Conservation (phyloP, 1,140 invertebrate species). For the Gryllus bimaculatus region DNA sequence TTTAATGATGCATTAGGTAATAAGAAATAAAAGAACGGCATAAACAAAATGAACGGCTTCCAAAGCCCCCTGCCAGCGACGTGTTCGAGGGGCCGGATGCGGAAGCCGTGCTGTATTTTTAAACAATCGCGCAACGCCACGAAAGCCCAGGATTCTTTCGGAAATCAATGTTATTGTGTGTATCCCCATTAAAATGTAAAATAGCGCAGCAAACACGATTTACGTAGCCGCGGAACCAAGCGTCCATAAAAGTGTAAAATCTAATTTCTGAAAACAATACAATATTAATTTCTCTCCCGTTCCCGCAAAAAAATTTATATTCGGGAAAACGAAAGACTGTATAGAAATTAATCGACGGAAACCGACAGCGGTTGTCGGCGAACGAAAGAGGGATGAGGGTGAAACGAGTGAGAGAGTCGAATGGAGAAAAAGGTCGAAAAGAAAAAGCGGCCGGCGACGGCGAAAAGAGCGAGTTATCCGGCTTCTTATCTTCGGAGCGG, state of each 20-base stretch:
- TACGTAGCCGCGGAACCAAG: background rate
- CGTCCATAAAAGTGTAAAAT: background rate
- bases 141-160: background rate
- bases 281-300: background rate
- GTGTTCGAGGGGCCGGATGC: background rate
- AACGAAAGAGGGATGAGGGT: too few species aligned
- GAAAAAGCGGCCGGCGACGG: background rate
- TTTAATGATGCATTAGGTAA: background rate
- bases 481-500: too few species aligned
- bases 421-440: background rate
- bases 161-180: background rate
- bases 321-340: background rate
- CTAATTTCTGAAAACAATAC: constrained; percentile 1
- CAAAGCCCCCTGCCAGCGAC: background rate
- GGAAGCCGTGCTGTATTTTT: too few species aligned
- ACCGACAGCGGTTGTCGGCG: too few species aligned
- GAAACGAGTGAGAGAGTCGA: too few species aligned
- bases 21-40: background rate
- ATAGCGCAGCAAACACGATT: background rate
- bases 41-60: background rate
- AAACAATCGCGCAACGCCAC: too few species aligned
- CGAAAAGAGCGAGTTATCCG: too few species aligned
- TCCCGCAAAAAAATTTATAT: background rate
- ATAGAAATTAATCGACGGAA: background rate
- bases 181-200: background rate